These are phyloP conservation scores for Dromaius novaehollandiae DNA, from an alignment of 2,113 vertebrate species.

Conservation along the genomic window DNA sequence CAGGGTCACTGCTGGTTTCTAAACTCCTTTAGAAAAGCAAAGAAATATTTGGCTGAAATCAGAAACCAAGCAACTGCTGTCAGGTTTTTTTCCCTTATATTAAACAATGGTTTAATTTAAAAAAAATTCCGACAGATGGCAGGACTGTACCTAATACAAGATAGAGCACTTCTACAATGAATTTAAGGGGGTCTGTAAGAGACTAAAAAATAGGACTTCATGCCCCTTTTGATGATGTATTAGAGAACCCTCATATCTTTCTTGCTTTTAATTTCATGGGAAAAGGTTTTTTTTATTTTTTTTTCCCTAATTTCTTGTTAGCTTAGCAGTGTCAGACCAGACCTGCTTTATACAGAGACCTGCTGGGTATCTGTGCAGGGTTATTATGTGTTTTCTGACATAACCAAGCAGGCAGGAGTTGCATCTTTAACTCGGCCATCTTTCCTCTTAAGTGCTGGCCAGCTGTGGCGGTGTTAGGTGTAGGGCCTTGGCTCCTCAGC, in stretches of 20 bases:
- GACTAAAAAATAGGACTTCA: not conserved
- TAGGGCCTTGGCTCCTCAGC: not conserved
- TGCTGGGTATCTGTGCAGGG: not conserved
- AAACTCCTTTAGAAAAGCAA: not conserved
- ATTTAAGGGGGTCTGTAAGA: conserved; percentile 37
- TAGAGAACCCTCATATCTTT: not conserved
- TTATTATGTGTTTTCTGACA: not conserved
- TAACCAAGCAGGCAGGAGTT: not conserved
- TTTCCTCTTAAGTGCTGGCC: too few relatives aligned
- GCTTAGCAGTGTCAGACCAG: not conserved
- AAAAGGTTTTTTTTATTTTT: not conserved
- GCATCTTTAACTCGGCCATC: not conserved
- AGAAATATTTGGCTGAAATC: not conserved
- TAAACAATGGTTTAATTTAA: not conserved
- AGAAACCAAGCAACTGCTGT: not conserved
- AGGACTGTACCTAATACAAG: conserved; percentile 34
- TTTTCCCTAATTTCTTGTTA: not conserved
- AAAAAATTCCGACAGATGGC: conserved; percentile 14
- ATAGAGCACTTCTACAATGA: not conserved
- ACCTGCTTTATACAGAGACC: not conserved
- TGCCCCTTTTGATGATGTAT: not conserved
- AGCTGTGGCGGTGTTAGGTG: not conserved
- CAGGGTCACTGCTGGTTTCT: not conserved
- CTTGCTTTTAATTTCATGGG: not conserved
- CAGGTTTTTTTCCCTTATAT: not conserved